Conservation (phyloP, 1,140 invertebrate species). For the Antheraea pernyi region DNA sequence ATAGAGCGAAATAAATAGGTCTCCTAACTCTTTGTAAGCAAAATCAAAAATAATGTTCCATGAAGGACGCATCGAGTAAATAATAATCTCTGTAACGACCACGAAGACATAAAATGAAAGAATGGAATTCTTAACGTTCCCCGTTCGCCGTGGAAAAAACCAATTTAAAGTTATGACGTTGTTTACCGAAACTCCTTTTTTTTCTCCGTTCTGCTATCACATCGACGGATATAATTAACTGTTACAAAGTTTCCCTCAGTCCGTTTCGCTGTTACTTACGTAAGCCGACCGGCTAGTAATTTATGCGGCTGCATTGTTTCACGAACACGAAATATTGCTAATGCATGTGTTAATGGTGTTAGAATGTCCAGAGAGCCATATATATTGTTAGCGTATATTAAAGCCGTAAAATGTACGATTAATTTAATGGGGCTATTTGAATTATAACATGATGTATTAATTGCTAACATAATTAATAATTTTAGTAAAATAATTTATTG, state of each 20-base stretch:
- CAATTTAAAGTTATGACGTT: slow-evolving; percentile 66
- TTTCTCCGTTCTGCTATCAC: slow-evolving; percentile 49
- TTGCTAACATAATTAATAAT: too few species aligned
- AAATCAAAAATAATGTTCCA: slow-evolving; percentile 11
- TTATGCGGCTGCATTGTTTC: slow-evolving; percentile 17
- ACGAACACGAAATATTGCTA: slow-evolving; percentile 5
- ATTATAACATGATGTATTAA: not conserved
- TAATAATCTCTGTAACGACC: slow-evolving; percentile 14
- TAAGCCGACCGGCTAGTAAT: slow-evolving; percentile 5
- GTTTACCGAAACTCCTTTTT: slow-evolving; percentile 61
- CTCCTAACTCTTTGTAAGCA: not conserved
- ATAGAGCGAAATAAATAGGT: slow-evolving; percentile 3
- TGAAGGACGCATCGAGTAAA: slow-evolving; percentile 12
- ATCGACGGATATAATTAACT: slow-evolving; percentile 59
- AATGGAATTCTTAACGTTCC: slow-evolving; percentile 30
- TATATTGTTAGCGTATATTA: slow-evolving; percentile 5
- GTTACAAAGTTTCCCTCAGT: slow-evolving; percentile 40
- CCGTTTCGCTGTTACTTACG: slow-evolving; percentile 17
- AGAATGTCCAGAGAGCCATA: not conserved
- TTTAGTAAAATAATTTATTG: too few species aligned
- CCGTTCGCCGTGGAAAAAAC: slow-evolving; percentile 50
- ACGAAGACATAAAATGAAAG: slow-evolving; percentile 14
- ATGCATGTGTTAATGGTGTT: slow-evolving; percentile 4
- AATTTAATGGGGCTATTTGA: not conserved
- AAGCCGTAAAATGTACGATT: not conserved